Evolutionary conservation across 2,113 vertebrate genomes (phyloP).

Genomic region (Erythrocebus patas): DNA sequence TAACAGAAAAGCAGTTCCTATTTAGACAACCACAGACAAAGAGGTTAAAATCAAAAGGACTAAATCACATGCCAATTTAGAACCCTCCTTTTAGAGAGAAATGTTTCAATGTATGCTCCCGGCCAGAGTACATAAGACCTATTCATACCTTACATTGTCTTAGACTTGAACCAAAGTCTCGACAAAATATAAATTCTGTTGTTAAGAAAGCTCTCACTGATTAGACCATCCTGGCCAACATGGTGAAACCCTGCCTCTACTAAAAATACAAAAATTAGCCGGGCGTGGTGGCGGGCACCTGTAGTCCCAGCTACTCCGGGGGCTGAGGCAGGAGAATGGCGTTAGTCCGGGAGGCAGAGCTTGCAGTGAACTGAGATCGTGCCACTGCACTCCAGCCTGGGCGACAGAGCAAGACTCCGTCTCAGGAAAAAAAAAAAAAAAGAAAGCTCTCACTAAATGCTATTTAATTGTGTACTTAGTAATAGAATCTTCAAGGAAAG

Average conservation of each 20-base stretch:
- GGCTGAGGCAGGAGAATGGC: no score
- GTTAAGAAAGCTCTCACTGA: neutral
- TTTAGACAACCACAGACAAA: neutral
- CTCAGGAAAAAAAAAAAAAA: neutral
- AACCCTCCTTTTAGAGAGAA: neutral
- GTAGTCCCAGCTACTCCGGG: no score
- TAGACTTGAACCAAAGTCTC: conserved; percentile 15
- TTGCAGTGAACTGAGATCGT: no score
- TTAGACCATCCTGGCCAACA: no score
- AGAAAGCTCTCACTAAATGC: neutral
- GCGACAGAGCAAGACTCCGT: no score
- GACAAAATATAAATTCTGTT: neutral
- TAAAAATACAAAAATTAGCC: no score
- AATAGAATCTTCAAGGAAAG: neutral
- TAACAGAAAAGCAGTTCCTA: neutral
- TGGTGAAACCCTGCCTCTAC: no score
- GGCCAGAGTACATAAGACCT: neutral
- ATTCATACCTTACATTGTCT: neutral
- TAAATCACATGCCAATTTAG: neutral
- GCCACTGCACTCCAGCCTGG: no score
- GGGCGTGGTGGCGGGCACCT: no score
- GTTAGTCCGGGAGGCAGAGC: fast-evolving
- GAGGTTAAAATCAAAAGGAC: conserved; percentile 19
- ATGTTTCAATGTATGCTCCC: neutral
- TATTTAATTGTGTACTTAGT: neutral